phyloP scores from a whole-genome alignment of 92 coral and sea anemone genomes.

The Heteractis magnifica region DNA sequence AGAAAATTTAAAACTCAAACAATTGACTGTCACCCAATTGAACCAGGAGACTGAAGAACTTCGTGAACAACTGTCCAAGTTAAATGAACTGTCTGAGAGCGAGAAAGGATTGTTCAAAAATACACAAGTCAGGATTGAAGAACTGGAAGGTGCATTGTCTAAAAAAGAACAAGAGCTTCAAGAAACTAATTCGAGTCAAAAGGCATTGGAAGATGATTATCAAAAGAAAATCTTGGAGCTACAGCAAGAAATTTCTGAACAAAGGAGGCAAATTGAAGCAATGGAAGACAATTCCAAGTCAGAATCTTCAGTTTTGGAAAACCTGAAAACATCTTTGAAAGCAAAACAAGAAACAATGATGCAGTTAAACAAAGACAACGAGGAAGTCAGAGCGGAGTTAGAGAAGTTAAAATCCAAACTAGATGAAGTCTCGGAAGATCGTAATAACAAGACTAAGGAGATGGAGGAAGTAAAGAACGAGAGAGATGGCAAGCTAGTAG shows the following conservation, averaged over 20 bases:
- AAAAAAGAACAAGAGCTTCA: conserved; percentile 48
- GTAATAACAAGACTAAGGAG: conserved; percentile 52
- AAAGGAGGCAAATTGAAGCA: conserved; percentile 52
- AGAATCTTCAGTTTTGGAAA: conserved; percentile 75
- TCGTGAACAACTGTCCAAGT: conserved; percentile 17
- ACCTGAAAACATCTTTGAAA: conserved; percentile 70
- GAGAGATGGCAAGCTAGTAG: conserved; percentile 63
- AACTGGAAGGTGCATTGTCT: conserved; percentile 42
- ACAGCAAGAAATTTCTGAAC: conserved; percentile 55
- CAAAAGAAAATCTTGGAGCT: conserved; percentile 31
- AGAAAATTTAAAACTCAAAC: conserved; percentile 81
- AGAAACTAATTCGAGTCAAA: conserved; percentile 1
- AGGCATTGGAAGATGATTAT: conserved; percentile 13
- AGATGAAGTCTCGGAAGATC: conserved; percentile 40
- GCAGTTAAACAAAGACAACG: conserved; percentile 79
- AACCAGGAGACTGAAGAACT: conserved; percentile 78
- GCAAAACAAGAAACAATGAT: conserved; percentile 76
- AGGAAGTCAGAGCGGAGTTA: conserved; percentile 46
- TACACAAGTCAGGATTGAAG: conserved; percentile 38
- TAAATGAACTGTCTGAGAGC: conserved; percentile 25
- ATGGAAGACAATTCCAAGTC: conserved; percentile 78
- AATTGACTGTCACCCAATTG: conserved; percentile 74
- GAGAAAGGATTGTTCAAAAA: conserved; percentile 3
- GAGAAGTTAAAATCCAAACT: conserved; percentile 38
- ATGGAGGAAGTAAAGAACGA: conserved; percentile 56